Conservation (phyloP, 1,140 invertebrate genomes). For the Pseudomyrmex concolor region DNA sequence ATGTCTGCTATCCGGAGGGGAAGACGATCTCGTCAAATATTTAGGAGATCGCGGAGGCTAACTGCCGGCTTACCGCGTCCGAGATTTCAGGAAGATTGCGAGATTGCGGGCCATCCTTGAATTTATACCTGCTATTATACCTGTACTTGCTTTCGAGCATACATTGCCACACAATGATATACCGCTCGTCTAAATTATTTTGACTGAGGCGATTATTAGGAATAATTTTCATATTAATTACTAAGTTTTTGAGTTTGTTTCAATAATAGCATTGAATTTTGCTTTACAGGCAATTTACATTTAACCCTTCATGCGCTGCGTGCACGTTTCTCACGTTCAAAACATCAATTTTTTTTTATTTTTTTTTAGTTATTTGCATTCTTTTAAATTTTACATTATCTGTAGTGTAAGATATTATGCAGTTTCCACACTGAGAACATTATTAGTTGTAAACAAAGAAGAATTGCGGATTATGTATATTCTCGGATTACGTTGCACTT, state of each 20-base stretch:
- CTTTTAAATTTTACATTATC: too few relatives aligned
- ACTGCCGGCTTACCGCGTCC: conserved; percentile 80
- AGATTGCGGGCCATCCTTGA: conserved; percentile 81
- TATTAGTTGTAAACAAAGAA: background rate
- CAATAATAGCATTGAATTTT: too few relatives aligned
- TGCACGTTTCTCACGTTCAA: too few relatives aligned
- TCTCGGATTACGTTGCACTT: background rate
- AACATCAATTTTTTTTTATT: too few relatives aligned
- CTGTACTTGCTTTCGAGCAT: conserved; percentile 30
- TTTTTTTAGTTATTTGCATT: too few relatives aligned
- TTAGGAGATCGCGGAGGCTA: conserved; percentile 83
- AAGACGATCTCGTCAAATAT: conserved; percentile 82
- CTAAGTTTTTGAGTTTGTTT: too few relatives aligned
- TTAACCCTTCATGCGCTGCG: too few relatives aligned
- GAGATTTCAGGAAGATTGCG: conserved; percentile 85
- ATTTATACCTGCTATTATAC: conserved; percentile 78
- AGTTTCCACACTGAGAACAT: too few relatives aligned
- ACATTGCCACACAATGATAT: conserved; percentile 1
- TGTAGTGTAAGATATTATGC: too few relatives aligned
- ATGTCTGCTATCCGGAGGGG: conserved; percentile 60
- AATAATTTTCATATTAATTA: background rate
- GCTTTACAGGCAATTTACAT: too few relatives aligned
- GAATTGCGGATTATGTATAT: background rate
- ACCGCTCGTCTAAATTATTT: conserved; percentile 14
- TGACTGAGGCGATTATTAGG: conserved; percentile 18